phyloP scores from a whole-genome alignment of 2,113 vertebrate genomes.

The Melanocharis versteri region DNA sequence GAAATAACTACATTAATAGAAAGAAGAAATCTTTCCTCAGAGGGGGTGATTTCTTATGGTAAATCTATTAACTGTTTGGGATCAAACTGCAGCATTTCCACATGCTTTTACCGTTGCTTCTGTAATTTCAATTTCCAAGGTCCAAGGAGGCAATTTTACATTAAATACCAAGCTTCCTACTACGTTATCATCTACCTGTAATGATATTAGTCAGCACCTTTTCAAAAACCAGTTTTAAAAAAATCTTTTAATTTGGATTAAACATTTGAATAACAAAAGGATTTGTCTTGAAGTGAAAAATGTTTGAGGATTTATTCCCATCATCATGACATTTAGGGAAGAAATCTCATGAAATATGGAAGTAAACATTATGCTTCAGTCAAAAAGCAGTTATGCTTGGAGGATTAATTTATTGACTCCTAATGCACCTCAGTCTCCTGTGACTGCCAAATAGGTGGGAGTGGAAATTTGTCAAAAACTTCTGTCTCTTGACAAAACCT shows the following conservation, averaged over 20 bases:
- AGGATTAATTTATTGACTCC: constrained; percentile 19
- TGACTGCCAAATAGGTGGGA: constrained; percentile 8
- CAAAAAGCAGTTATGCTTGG: background rate
- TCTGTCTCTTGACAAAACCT: background rate
- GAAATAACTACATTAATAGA: background rate
- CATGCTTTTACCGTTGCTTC: background rate
- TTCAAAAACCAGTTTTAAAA: background rate
- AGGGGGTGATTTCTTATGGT: background rate
- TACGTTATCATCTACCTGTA: background rate
- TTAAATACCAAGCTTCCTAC: background rate
- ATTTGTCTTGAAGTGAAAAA: background rate
- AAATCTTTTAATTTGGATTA: background rate
- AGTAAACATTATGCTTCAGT: background rate
- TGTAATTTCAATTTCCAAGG: background rate
- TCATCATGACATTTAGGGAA: background rate
- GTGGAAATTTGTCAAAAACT: background rate
- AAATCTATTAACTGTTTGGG: background rate
- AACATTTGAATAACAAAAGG: background rate
- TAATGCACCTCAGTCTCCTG: background rate
- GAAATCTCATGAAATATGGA: background rate
- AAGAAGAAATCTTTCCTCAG: background rate
- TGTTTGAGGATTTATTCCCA: background rate
- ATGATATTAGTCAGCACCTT: background rate
- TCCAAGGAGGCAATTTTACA: background rate
- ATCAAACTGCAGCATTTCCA: constrained; percentile 6